These are phyloP conservation scores for Nasua narica DNA, from an alignment of 2,797 vertebrate species.

Conservation along the genomic window DNA sequence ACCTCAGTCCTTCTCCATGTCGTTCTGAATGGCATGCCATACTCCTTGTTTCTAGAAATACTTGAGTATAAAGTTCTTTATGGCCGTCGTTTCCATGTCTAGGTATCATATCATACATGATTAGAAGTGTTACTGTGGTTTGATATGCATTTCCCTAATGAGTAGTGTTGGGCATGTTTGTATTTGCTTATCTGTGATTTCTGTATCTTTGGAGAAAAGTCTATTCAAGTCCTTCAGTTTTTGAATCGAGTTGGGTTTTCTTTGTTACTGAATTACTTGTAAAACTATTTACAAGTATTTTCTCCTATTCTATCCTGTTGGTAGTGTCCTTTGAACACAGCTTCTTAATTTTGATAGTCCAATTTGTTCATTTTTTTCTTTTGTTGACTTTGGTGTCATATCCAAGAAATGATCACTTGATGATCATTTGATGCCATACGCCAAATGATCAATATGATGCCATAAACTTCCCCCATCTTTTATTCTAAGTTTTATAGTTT, in stretches of 20 bases:
- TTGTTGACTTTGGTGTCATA: background rate
- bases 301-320: background rate
- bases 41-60: background rate
- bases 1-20: background rate
- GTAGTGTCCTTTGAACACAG: background rate
- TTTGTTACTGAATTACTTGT: background rate
- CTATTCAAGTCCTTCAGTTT: background rate
- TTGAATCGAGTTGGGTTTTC: background rate
- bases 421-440: too few species aligned
- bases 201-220: background rate
- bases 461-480: background rate
- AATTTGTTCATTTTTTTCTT: background rate
- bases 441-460: background rate
- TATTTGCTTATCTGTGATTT: background rate
- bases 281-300: background rate
- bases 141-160: background rate
- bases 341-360: background rate
- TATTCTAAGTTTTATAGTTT: background rate
- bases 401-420: background rate
- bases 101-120: background rate
- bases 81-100: background rate
- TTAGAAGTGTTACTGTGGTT: background rate
- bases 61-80: background rate
- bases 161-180: background rate
- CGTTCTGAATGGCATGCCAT: background rate